Evolutionary conservation across 2,113 vertebrate species (phyloP).

Genomic region (Ailurus styani): DNA sequence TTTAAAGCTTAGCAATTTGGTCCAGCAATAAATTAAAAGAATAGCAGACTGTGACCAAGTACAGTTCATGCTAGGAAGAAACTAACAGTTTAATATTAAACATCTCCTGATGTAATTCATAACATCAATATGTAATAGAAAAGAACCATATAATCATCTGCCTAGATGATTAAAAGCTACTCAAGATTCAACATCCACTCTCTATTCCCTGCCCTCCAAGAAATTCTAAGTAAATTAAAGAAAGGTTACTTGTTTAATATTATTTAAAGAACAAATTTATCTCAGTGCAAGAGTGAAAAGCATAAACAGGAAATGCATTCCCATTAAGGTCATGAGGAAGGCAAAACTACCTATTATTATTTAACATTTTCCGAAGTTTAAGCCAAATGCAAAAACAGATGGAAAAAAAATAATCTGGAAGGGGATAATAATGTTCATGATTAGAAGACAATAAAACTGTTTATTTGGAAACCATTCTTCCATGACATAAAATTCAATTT

Average conservation of each 20-base stretch:
- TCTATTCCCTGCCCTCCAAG: not conserved
- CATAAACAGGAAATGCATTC: constrained; percentile 14
- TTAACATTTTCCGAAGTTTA: not conserved
- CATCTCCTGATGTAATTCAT: constrained; percentile 9
- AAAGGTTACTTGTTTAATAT: not conserved
- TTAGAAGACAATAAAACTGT: not conserved
- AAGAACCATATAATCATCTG: not conserved
- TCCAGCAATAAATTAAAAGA: not conserved
- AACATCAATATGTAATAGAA: not conserved
- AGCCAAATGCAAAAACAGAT: not conserved
- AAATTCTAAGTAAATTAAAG: constrained; percentile 16
- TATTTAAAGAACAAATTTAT: constrained; percentile 18
- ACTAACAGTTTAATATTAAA: not conserved
- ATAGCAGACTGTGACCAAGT: not conserved
- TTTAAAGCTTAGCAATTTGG: constrained; percentile 11
- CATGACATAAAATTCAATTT: not conserved
- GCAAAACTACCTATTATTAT: not conserved
- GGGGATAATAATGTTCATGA: not conserved
- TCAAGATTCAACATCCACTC: constrained; percentile 1
- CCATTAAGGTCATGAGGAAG: not conserved
- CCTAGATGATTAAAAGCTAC: not conserved
- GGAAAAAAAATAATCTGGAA: not conserved
- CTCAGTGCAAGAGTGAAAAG: constrained; percentile 18
- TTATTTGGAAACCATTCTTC: not conserved
- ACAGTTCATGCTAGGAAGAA: not conserved